Evolutionary conservation across 2,113 vertebrate species (phyloP).

Genomic region (Clarias magur): DNA sequence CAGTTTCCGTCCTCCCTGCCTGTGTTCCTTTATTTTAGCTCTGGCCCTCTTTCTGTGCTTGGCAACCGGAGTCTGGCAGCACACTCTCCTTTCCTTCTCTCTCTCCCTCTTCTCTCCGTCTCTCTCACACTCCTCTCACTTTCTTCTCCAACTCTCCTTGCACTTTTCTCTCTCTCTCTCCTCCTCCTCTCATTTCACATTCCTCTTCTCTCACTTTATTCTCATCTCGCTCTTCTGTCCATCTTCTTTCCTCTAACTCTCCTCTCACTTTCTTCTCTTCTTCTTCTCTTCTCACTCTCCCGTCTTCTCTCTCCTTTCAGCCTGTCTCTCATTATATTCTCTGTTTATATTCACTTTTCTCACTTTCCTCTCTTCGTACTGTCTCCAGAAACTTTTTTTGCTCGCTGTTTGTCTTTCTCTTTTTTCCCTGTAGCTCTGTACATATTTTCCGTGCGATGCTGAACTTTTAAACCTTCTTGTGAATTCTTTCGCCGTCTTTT

Average conservation of each 20-base stretch:
- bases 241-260: background rate
- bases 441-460: constrained; percentile 22
- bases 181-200: background rate
- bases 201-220: background rate
- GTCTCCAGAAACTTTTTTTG: constrained; percentile 13
- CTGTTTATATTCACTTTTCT: background rate
- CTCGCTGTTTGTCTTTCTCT: background rate
- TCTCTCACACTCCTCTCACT: constrained; percentile 5
- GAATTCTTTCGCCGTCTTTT: constrained; percentile 32
- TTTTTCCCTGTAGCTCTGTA: constrained; percentile 42
- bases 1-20: constrained; percentile 31
- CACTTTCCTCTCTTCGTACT: background rate
- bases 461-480: constrained; percentile 2
- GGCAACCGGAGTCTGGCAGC: constrained; percentile 9
- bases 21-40: constrained; percentile 17
- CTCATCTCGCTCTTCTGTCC: background rate
- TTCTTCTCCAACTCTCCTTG: background rate
- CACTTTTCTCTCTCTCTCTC: too few relatives aligned
- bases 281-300: background rate
- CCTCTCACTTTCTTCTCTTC: background rate
- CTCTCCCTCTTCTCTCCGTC: background rate
- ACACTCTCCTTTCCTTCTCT: background rate
- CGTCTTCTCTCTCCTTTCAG: background rate
- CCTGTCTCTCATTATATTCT: background rate
- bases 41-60: constrained; percentile 25